Evolutionary conservation across 2,113 vertebrate species (phyloP).

Genomic region (Anolis carolinensis): DNA sequence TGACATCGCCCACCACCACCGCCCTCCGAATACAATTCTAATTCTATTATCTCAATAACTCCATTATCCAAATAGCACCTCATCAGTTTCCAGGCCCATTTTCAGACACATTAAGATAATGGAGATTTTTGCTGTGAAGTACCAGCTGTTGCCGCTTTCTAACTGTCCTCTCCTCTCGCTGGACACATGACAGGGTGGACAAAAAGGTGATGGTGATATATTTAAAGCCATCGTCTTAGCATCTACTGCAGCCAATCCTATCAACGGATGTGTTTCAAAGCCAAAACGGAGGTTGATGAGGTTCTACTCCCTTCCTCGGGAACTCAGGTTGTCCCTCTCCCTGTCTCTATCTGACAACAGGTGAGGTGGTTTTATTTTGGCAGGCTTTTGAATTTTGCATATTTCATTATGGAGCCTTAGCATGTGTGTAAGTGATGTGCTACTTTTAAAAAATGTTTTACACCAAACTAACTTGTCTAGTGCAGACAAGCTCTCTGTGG

Average conservation of each 20-base stretch:
- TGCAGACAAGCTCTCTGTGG: too few species aligned
- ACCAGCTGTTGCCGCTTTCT: conserved; percentile 7
- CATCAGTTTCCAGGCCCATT: not conserved
- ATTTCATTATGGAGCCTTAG: too few species aligned
- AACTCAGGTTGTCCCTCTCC: too few species aligned
- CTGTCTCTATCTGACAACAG: too few species aligned
- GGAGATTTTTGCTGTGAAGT: conserved; percentile 29
- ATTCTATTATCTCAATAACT: conserved; percentile 65
- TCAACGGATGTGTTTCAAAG: not conserved
- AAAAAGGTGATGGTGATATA: not conserved
- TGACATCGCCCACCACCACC: conserved; percentile 47
- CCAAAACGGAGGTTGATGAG: too few species aligned
- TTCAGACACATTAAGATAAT: conserved; percentile 48
- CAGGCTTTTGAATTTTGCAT: too few species aligned
- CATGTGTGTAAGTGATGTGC: too few species aligned
- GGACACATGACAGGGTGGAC: not conserved
- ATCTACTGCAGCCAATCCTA: not conserved
- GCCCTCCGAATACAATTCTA: conserved; percentile 23
- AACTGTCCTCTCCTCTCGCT: conserved; percentile 25
- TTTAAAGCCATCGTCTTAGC: not conserved
- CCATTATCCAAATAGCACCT: conserved; percentile 54
- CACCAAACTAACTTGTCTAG: too few species aligned
- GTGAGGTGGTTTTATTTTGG: too few species aligned
- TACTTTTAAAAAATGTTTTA: too few species aligned
- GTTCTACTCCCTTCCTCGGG: not conserved